Base-by-base conservation (phyloP, 2,888 invertebrate species). In the Synergus gifuensis region DNA sequence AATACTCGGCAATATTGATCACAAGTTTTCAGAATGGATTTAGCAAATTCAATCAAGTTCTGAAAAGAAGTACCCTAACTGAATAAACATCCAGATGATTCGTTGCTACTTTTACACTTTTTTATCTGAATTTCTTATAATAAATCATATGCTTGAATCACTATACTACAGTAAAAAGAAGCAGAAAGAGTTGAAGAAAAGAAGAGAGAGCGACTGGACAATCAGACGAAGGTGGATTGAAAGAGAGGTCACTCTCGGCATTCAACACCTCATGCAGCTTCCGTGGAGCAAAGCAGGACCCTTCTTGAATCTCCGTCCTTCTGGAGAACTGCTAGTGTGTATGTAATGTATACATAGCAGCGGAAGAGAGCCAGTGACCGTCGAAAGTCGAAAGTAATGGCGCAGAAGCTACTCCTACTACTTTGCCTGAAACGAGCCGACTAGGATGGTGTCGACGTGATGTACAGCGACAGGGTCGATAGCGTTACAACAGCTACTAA, bases 391-490 rank as follows among this genome's bases (percentile, higher is more conserved):
- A 83, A 86, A 90, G 89, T 90, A 90, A 90, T 90, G 90, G 90
- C 89, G 89, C 89, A 89, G 89, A 88, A 89, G 90, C 88, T 85
- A 89, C 89, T 90, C 88, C 88, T 87, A 89, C 88, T 87, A 86
- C 88, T 85, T 84, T 84, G 84, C 82, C 87, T 88, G 88, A 89
- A 90, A 90, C 89, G 89, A 88, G 87, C 88, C 88, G 89, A 88
- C 91, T 91, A 90, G 91, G 90, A 91, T 90, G 90, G 91, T 91
- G 91, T 92, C 91, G 90, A 89, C 89, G 91, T 92, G 92, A 92
- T 92, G 91, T 92, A 92, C 92, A 91, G 90, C 91, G 92, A 92
- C 92, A 91, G 91, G 88, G 88, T 90, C 91, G 92, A 92, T 92
- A 92, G 91, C 90, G 91, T 91, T 91, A 91, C 92, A 92, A 92